Evolutionary conservation across 1,140 invertebrate genomes (phyloP), one percentile per base, ranked within the genome.

Genomic region (Drosophila micromelanica): DNA sequence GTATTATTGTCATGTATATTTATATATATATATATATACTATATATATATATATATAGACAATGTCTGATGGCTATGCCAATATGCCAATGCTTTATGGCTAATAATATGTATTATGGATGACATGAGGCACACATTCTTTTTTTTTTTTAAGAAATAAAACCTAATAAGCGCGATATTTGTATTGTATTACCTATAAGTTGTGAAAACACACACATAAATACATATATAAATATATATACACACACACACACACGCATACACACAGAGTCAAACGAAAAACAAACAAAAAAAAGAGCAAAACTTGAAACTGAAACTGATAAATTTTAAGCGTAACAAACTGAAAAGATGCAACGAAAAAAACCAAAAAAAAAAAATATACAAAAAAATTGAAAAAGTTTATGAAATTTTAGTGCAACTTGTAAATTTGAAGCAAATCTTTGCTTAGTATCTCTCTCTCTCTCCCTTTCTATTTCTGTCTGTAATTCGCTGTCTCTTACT

Each of bases 151-250:
- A 84, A 89, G 85, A 84, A 89, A 84, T 70, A 77, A 89, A 90
- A 80, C 80, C 73, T 84, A 84, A 73, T 79, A 76, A 82, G 68
- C 76, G 79, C 79, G 84, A 89, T 89, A 90, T 87, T 90, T 87
- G 79, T 87, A 89, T 87, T 87, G 84, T 89, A 89, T 89, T 79
- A 84, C 74, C 76, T 84, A 89, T 89, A 89, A 89, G 80, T 89
- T 85, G 81, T 85, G 73, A 73, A 80, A 51, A 37, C 40, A 17
- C 9, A 64, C 15, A 54, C 32, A 51, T n/a, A 52, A 3, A 69
- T 20, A 59, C 52, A 68, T 62, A 78, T 46, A 73, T 48, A 76
- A 46, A 52, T n/a, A n/a, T n/a, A n/a, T n/a, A n/a, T n/a, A n/a
- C n/a, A 17, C 17, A 17, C 62, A 68, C 30, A 49, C 45, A 60